These are phyloP conservation scores for Mamestra brassicae DNA, from an alignment of 2,888 invertebrate species.

Conservation along the genomic window DNA sequence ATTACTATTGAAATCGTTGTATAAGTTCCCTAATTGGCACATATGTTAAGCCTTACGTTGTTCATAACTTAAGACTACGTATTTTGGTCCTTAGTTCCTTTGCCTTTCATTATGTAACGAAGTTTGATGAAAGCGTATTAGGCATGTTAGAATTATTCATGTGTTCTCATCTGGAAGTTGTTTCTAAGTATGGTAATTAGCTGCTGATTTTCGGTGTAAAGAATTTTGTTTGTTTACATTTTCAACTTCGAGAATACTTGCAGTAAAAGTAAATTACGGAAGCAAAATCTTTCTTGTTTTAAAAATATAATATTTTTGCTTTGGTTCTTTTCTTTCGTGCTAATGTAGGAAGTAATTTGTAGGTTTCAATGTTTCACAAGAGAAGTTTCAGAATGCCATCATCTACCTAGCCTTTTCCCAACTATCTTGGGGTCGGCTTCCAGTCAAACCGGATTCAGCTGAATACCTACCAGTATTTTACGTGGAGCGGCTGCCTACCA, in stretches of 20 bases:
- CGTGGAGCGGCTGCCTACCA: too few species aligned
- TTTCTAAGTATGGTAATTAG: conserved; percentile 52
- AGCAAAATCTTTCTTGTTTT: background rate
- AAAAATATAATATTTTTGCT: background rate
- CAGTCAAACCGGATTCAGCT: too few species aligned
- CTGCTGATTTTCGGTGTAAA: conserved; percentile 20
- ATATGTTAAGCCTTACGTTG: conserved; percentile 42
- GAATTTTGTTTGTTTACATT: conserved; percentile 19
- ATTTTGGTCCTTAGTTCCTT: conserved; percentile 39
- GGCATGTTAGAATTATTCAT: conserved; percentile 47
- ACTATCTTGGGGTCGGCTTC: too few species aligned
- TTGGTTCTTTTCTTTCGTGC: background rate
- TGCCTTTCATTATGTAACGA: conserved; percentile 32
- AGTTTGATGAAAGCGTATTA: conserved; percentile 49
- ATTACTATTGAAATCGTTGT: conserved; percentile 27
- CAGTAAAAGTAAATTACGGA: background rate
- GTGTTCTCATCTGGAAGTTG: conserved; percentile 45
- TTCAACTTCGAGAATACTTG: background rate
- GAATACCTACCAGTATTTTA: too few species aligned
- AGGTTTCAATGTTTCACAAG: background rate
- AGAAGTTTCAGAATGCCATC: background rate
- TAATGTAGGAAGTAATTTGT: background rate
- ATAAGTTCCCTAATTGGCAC: conserved; percentile 55
- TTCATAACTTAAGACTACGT: conserved; percentile 41
- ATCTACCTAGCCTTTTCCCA: too few species aligned